These are phyloP conservation scores for Microdon myrmicae DNA, from an alignment of 2,888 invertebrate genomes.

Conservation along the genomic window DNA sequence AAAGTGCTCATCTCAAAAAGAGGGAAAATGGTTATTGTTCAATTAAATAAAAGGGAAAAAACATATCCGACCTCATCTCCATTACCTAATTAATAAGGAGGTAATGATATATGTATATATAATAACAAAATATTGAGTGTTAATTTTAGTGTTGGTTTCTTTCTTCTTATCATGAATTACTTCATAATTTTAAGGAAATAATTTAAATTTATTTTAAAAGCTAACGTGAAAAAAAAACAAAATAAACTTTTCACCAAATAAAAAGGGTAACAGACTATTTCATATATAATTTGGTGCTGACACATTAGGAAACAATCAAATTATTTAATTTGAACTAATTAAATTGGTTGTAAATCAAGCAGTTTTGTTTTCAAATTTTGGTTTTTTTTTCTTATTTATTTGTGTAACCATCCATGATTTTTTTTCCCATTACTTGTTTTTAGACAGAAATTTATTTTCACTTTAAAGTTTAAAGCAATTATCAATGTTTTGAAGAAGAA, in stretches of 20 bases:
- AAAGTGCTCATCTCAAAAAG: too few species aligned
- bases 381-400: constrained; percentile 20
- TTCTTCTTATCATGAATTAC: background rate
- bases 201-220: background rate
- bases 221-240: constrained; percentile 17
- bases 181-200: background rate
- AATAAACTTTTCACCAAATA: constrained; percentile 32
- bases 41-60: constrained; percentile 12
- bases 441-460: constrained; percentile 51
- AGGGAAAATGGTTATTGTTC: constrained; percentile 17
- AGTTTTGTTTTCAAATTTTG: constrained; percentile 38
- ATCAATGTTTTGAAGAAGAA: constrained; percentile 61
- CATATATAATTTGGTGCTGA: constrained; percentile 48
- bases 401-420: constrained; percentile 49
- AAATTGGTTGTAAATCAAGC: constrained; percentile 54
- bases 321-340: constrained; percentile 28
- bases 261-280: constrained; percentile 52
- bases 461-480: constrained; percentile 37
- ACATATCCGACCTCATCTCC: constrained; percentile 19
- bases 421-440: constrained; percentile 30
- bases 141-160: too few species aligned
- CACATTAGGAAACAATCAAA: constrained; percentile 31
- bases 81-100: constrained; percentile 5
- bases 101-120: too few species aligned
- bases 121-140: too few species aligned